Conservation (phyloP, 2,888 invertebrate species). For the Lissocephala sabroskyi region DNA sequence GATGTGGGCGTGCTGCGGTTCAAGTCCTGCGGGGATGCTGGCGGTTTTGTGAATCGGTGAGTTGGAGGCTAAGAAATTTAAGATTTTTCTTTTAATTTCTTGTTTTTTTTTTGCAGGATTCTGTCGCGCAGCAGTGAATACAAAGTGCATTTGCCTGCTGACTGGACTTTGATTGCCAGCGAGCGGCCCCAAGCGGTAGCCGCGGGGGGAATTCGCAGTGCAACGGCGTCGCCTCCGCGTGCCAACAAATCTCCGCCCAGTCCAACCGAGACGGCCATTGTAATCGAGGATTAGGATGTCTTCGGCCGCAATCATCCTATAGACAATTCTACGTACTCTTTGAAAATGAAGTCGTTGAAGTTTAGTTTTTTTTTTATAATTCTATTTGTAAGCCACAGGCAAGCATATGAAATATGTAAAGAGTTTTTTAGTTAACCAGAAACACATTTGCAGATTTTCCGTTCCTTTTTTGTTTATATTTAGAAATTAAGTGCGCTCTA, state of each 20-base stretch:
- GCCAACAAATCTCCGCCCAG: background rate
- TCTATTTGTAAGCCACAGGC: background rate
- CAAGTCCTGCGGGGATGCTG: no score
- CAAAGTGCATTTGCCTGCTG: slow-evolving; percentile 26
- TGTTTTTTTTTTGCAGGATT: slow-evolving; percentile 23
- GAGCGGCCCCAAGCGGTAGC: slow-evolving; percentile 5
- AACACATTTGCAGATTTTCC: no score
- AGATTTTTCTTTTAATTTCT: background rate
- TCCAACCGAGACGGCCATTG: slow-evolving; percentile 30
- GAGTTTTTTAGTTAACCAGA: slow-evolving; percentile 12
- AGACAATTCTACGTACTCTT: no score
- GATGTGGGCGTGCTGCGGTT: slow-evolving; percentile 46
- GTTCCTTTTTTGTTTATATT: slow-evolving; percentile 8
- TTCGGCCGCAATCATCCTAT: background rate
- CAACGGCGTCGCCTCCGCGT: slow-evolving; percentile 5
- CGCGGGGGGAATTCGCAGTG: background rate
- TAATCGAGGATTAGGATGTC: slow-evolving; percentile 54
- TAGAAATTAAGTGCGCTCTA: no score
- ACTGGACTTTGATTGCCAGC: slow-evolving; percentile 43
- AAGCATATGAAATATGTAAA: slow-evolving; percentile 44
- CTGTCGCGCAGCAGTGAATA: slow-evolving; percentile 18
- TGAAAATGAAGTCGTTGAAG: no score
- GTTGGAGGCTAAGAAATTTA: slow-evolving; percentile 14
- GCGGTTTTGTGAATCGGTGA: slow-evolving; percentile 62
- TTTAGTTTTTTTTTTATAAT: background rate